A percentile compares a stretch with the other conserved stretches of the same genome.
These are phyloP conservation scores for Siderastrea radians DNA, from an alignment of 92 coral and sea anemone genomes.

Conservation along the genomic window DNA sequence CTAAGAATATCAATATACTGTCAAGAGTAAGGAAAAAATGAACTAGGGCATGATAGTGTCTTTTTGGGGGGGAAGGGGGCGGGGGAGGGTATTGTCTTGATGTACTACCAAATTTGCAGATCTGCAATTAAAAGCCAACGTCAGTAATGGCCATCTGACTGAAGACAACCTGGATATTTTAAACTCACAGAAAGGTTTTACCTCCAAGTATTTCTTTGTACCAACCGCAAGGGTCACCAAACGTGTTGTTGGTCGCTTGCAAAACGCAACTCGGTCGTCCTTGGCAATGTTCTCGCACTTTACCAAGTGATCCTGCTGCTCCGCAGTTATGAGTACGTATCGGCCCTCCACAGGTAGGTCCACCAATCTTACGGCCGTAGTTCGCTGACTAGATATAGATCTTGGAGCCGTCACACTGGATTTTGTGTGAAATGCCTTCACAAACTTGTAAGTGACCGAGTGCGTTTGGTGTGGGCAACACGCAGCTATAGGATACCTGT, in stretches of 20 bases:
- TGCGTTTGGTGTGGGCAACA: not conserved
- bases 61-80: too few relatives aligned
- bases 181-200: not conserved
- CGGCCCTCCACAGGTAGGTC: not conserved
- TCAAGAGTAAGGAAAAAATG: too few relatives aligned
- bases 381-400: conserved; percentile 13
- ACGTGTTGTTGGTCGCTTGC: conserved; percentile 4
- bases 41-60: too few relatives aligned
- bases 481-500: not conserved
- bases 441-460: not conserved
- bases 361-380: conserved; percentile 21
- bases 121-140: too few relatives aligned
- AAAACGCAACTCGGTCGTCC: not conserved
- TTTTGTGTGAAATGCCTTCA: not conserved
- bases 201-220: conserved; percentile 32
- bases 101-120: too few relatives aligned
- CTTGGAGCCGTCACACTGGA: conserved; percentile 3
- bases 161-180: too few relatives aligned
- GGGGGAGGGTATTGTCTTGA: too few relatives aligned
- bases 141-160: too few relatives aligned
- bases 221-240: conserved; percentile 35
- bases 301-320: not conserved
- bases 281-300: conserved; percentile 9
- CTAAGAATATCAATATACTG: too few relatives aligned
- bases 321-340: not conserved